Conservation (phyloP, 2,888 invertebrate genomes). For the Margaritifera margaritifera region DNA sequence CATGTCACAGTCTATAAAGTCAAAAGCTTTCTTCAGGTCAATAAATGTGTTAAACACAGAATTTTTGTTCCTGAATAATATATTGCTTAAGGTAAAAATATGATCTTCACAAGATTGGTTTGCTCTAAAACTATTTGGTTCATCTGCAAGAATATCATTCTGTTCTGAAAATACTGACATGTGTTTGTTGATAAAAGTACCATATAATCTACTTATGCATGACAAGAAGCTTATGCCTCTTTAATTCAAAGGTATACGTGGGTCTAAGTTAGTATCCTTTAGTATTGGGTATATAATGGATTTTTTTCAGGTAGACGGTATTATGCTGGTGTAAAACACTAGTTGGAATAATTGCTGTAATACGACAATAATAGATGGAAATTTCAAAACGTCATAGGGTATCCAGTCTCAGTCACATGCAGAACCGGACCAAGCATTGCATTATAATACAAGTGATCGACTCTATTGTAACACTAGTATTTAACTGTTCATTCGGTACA, state of each 20-base stretch:
- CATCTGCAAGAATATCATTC: conserved; percentile 9
- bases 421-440: conserved; percentile 2
- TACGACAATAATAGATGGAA: conserved; percentile 5
- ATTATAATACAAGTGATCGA: conserved; percentile 7
- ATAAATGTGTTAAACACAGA: too few species aligned
- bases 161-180: conserved; percentile 8
- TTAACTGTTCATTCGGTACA: conserved; percentile 1
- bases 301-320: conserved; percentile 18
- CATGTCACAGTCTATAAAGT: not conserved
- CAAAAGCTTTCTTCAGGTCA: too few species aligned
- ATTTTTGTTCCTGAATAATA: not conserved
- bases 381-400: conserved; percentile 18
- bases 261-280: conserved; percentile 11
- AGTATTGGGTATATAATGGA: conserved; percentile 19
- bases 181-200: conserved; percentile 14
- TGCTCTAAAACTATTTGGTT: conserved; percentile 8
- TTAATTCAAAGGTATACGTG: conserved; percentile 27
- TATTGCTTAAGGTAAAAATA: conserved; percentile 79
- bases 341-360: conserved; percentile 20
- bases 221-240: conserved; percentile 25
- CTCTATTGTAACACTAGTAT: conserved; percentile 14
- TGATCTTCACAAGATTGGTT: conserved; percentile 12
- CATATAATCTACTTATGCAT: conserved; percentile 24
- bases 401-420: conserved; percentile 13
- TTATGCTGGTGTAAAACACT: conserved; percentile 10